Evolutionary conservation across 2,888 invertebrate genomes (phyloP).

Genomic region (Acanthosepion lycidas): DNA sequence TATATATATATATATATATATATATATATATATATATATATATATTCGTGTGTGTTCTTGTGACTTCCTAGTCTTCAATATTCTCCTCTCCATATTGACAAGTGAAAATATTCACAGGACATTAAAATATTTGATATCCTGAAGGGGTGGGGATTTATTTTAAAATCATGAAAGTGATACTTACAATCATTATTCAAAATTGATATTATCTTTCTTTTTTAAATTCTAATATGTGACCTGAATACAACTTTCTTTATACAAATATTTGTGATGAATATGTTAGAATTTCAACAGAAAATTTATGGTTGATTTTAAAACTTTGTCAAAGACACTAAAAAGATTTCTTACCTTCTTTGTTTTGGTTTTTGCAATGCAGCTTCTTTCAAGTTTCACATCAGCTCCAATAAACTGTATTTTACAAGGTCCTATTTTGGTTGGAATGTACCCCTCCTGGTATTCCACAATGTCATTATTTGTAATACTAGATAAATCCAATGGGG

Average conservation of each 20-base stretch:
- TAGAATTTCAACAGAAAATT: too few species aligned
- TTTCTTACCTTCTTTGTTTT: slow-evolving; percentile 41
- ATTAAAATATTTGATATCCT: not conserved
- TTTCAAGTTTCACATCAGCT: slow-evolving; percentile 36
- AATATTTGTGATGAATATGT: too few species aligned
- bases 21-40: not conserved
- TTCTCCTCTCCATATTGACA: not conserved
- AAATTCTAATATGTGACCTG: too few species aligned
- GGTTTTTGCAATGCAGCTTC: slow-evolving; percentile 36
- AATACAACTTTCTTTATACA: too few species aligned
- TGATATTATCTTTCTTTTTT: too few species aligned
- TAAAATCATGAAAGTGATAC: too few species aligned
- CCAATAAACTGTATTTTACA: slow-evolving; percentile 45
- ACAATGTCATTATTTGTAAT: slow-evolving; percentile 33
- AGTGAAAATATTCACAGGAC: not conserved
- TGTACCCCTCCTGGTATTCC: slow-evolving; percentile 44
- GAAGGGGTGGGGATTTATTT: too few species aligned
- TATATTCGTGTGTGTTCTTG: not conserved
- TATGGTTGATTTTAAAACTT: too few species aligned
- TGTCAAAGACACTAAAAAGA: not conserved
- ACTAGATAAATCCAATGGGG: slow-evolving; percentile 42
- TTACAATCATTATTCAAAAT: too few species aligned
- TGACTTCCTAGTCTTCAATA: not conserved
- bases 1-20: not conserved
- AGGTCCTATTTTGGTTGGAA: slow-evolving; percentile 45